Evolutionary conservation across 1,140 invertebrate species (phyloP).

Genomic region (Ceratina japonica): DNA sequence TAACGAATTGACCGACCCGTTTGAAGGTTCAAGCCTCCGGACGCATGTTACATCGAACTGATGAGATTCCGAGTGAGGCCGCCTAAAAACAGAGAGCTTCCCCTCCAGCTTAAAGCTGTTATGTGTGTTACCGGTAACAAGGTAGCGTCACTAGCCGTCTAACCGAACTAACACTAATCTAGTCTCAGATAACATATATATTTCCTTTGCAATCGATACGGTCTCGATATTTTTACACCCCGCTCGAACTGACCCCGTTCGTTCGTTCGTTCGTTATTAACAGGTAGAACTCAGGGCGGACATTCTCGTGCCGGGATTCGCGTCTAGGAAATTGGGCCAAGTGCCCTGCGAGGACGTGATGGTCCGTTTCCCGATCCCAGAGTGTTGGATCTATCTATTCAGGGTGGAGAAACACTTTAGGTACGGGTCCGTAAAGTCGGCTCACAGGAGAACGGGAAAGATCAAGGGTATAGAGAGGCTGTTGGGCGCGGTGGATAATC

Average conservation of each 20-base stretch:
- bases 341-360: conserved; percentile 99
- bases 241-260: background rate
- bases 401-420: conserved; percentile 98
- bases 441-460: conserved; percentile 94
- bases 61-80: conserved; percentile 97
- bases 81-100: conserved; percentile 97
- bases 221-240: background rate
- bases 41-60: conserved; percentile 98
- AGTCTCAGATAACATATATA: too few species aligned
- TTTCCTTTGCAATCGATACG: background rate
- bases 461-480: conserved; percentile 97
- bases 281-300: conserved; percentile 96
- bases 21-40: conserved; percentile 96
- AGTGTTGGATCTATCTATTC: conserved; percentile 99
- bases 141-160: conserved; percentile 73
- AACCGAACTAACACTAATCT: background rate
- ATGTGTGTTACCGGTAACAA: conserved; percentile 92
- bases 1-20: conserved; percentile 51
- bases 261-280: background rate
- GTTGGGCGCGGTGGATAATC: conserved; percentile 93
- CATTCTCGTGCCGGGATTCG: conserved; percentile 97
- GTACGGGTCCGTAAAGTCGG: conserved; percentile 99
- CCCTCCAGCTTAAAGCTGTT: conserved; percentile 94
- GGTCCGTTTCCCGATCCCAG: conserved; percentile 98
- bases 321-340: conserved; percentile 95